These are phyloP conservation scores for Sarcophaga peregrina DNA, from an alignment of 1,140 invertebrate genomes.

Conservation along the genomic window DNA sequence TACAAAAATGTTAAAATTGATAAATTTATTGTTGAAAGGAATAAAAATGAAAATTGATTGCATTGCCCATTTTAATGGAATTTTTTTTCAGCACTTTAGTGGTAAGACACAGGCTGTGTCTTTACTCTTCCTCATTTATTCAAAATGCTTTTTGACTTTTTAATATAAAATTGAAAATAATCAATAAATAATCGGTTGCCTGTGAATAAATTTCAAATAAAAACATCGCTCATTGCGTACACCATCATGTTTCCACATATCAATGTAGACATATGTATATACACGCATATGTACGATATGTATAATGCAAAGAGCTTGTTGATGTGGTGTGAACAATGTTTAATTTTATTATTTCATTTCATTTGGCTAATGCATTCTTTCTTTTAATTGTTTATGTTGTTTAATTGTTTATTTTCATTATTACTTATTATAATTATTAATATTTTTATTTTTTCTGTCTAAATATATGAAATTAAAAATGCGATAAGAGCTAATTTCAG, in stretches of 20 bases:
- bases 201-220: background rate
- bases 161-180: slow-evolving; percentile 32
- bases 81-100: background rate
- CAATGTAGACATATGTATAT: background rate
- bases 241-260: background rate
- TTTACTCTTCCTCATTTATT: background rate
- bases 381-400: too few species aligned
- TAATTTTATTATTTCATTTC: background rate
- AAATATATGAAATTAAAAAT: too few species aligned
- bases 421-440: too few species aligned
- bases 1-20: slow-evolving; percentile 29
- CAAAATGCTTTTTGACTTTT: slow-evolving; percentile 35
- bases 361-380: too few species aligned
- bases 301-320: background rate
- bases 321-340: background rate
- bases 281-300: background rate
- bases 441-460: too few species aligned
- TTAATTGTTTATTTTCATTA: too few species aligned
- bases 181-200: background rate
- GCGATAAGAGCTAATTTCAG: too few species aligned
- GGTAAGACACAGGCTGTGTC: background rate
- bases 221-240: too few species aligned
- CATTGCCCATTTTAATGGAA: slow-evolving; percentile 20
- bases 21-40: slow-evolving; percentile 13
- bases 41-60: background rate